Evolutionary conservation across 2,888 invertebrate genomes (phyloP).

Genomic region (Lysandra coridon): DNA sequence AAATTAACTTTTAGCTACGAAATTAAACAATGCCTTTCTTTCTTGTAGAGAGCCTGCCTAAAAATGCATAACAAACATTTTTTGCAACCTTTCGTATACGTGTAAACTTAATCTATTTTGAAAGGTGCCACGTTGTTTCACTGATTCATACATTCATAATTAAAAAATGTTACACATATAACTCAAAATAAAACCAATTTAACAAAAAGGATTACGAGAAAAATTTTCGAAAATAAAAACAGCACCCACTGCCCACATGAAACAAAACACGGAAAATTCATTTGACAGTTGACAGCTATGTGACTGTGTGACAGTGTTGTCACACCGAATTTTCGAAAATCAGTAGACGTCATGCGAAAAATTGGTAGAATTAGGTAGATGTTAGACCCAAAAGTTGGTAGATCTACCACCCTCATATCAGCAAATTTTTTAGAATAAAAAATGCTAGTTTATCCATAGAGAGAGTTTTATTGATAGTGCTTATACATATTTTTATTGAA

Average conservation of each 20-base stretch:
- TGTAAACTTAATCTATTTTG: background rate
- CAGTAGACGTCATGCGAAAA: too few species aligned
- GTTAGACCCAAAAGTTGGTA: too few species aligned
- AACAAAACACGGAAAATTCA: conserved; percentile 15
- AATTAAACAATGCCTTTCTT: conserved; percentile 8
- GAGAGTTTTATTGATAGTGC: too few species aligned
- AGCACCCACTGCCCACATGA: background rate
- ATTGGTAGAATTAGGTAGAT: too few species aligned
- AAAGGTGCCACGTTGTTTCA: background rate
- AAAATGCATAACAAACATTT: background rate
- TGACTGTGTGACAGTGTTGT: too few species aligned
- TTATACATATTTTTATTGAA: too few species aligned
- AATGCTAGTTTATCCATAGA: too few species aligned
- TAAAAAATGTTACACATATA: background rate
- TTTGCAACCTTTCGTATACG: background rate
- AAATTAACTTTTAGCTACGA: background rate
- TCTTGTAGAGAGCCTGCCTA: background rate
- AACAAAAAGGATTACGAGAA: background rate
- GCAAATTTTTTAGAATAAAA: too few species aligned
- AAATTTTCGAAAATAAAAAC: background rate
- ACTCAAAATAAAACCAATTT: background rate
- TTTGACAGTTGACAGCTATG: background rate
- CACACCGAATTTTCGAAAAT: too few species aligned
- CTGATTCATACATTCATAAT: background rate
- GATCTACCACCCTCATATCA: too few species aligned